Conservation (phyloP, 2,113 vertebrate genomes). For the Clarias gariepinus region DNA sequence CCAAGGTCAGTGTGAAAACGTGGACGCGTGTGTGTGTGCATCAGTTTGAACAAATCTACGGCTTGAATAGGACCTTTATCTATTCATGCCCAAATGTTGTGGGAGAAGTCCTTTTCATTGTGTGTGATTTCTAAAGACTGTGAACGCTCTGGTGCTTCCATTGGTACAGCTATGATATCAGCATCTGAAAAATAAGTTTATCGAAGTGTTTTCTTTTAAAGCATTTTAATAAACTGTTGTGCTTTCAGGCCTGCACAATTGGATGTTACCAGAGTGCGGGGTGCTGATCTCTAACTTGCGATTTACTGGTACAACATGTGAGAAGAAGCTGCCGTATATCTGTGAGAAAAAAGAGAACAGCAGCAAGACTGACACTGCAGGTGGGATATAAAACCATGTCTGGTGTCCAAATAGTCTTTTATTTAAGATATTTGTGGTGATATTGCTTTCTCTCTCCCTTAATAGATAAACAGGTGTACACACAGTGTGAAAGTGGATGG, state of each 20-base stretch:
- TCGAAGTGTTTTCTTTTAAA: not conserved
- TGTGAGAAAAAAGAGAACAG: conserved; percentile 79
- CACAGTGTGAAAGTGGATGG: conserved; percentile 79
- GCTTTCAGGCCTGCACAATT: not conserved
- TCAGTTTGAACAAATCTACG: conserved; percentile 60
- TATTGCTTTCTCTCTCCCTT: not conserved
- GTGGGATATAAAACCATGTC: conserved; percentile 56
- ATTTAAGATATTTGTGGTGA: not conserved
- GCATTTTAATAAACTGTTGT: not conserved
- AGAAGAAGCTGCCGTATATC: conserved; percentile 80
- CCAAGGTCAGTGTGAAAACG: conserved; percentile 54
- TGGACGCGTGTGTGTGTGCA: conserved; percentile 49
- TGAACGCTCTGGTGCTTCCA: not conserved
- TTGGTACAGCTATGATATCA: not conserved
- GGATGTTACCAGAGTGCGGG: conserved; percentile 76
- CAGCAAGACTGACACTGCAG: conserved; percentile 57
- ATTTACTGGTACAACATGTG: conserved; percentile 78
- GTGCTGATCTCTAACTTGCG: conserved; percentile 72
- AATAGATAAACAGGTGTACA: conserved; percentile 78
- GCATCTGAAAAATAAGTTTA: not conserved
- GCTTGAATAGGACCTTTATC: conserved; percentile 56
- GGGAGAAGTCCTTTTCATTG: not conserved
- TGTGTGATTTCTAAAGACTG: not conserved
- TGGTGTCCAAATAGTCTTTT: not conserved
- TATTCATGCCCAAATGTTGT: not conserved